These are phyloP conservation scores for Lacanobia oleracea DNA, from an alignment of 2,888 invertebrate species.

Conservation along the genomic window DNA sequence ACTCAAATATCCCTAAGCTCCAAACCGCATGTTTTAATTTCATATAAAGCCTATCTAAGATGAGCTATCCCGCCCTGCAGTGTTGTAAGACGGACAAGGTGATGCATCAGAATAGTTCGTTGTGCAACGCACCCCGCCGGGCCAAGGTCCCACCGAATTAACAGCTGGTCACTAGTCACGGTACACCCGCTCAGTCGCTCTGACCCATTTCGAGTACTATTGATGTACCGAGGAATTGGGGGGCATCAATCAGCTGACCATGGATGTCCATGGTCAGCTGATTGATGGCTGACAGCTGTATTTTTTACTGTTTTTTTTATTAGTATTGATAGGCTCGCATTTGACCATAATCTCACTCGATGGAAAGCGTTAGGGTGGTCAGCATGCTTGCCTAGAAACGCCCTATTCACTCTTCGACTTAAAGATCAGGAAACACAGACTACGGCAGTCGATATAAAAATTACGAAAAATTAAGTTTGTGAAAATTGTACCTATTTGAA, in stretches of 20 bases:
- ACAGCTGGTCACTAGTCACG: conserved; percentile 64
- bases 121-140: conserved; percentile 79
- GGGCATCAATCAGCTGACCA: too few relatives aligned
- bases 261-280: conserved; percentile 21
- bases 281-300: conserved; percentile 7
- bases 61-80: conserved; percentile 40
- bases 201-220: conserved; percentile 63
- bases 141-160: conserved; percentile 76
- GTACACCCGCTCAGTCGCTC: conserved; percentile 42
- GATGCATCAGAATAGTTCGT: conserved; percentile 82
- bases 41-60: conserved; percentile 27
- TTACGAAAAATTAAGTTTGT: too few relatives aligned
- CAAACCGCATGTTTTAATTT: not conserved
- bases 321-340: too few relatives aligned
- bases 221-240: conserved; percentile 26
- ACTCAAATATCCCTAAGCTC: not conserved
- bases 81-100: conserved; percentile 74
- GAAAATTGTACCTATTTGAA: not conserved
- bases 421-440: too few relatives aligned
- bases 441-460: too few relatives aligned
- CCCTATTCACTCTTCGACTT: too few relatives aligned
- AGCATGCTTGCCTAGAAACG: too few relatives aligned
- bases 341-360: too few relatives aligned
- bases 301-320: not conserved
- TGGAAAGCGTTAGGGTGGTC: too few relatives aligned